A percentile compares a stretch with the other conserved stretches of the same genome.
phyloP scores from a whole-genome alignment of 2,113 vertebrate species.

The Bambusicola thoracicus region DNA sequence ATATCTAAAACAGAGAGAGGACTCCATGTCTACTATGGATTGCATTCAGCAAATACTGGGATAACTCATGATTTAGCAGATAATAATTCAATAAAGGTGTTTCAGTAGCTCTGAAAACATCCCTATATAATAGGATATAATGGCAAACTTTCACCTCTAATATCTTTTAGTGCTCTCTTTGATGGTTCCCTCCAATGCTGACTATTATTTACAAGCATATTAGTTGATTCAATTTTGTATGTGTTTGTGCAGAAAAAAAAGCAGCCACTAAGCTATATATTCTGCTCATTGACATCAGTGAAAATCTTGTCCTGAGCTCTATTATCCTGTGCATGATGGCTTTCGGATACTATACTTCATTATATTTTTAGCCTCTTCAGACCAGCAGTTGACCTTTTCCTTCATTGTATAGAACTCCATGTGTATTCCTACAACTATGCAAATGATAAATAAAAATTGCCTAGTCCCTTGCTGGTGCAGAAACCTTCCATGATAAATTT shows the following conservation, averaged over 20 bases:
- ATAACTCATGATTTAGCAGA: background rate
- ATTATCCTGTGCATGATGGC: background rate
- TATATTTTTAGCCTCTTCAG: background rate
- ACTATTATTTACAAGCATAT: background rate
- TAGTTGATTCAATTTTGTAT: background rate
- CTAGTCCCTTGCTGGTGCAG: background rate
- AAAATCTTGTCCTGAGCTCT: background rate
- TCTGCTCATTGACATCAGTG: background rate
- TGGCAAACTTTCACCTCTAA: background rate
- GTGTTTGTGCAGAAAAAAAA: background rate
- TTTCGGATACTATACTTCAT: background rate
- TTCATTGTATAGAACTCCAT: slow-evolving; percentile 3
- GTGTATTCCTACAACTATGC: background rate
- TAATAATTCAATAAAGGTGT: background rate
- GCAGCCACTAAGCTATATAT: background rate
- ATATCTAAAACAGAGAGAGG: background rate
- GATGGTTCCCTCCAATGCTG: background rate
- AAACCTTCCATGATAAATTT: background rate
- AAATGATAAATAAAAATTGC: slow-evolving; percentile 13
- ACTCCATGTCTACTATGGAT: background rate
- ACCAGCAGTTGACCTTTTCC: background rate
- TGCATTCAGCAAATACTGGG: background rate
- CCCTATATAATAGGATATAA: background rate
- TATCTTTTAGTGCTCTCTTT: background rate
- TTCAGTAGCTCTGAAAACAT: background rate